Evolutionary conservation across 1,140 invertebrate genomes (phyloP).

Genomic region (Zophobas atratus): DNA sequence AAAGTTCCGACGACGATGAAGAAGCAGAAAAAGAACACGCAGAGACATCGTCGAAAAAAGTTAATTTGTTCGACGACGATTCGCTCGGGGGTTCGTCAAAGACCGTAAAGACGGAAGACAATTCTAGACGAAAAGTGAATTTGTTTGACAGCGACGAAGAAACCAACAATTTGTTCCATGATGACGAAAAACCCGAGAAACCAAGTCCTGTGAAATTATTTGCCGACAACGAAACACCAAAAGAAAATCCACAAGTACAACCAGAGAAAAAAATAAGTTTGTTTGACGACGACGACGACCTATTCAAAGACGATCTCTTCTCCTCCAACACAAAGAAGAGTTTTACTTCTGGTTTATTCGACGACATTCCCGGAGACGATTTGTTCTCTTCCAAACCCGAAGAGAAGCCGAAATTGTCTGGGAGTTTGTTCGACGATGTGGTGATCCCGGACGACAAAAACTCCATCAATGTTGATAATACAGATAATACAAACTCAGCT

Average conservation of each 20-base stretch:
- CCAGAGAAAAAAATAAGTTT: conserved; percentile 61
- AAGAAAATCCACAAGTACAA: background rate
- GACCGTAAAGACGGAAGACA: background rate
- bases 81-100: conserved; percentile 22
- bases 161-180: background rate
- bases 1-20: conserved; percentile 46
- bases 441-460: conserved; percentile 20
- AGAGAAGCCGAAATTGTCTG: background rate
- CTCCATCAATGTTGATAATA: conserved; percentile 7
- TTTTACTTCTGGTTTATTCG: conserved; percentile 51
- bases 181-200: conserved; percentile 14
- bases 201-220: conserved; percentile 44
- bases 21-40: conserved; percentile 42
- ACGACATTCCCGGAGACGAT: conserved; percentile 42
- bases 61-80: conserved; percentile 63
- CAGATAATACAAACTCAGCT: background rate
- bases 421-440: conserved; percentile 21
- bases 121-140: conserved; percentile 47
- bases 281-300: conserved; percentile 64
- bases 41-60: conserved; percentile 7
- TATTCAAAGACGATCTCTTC: conserved; percentile 62
- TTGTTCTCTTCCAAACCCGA: conserved; percentile 23
- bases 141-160: conserved; percentile 63
- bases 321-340: conserved; percentile 45
- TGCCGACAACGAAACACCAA: conserved; percentile 28